Conservation (phyloP, 2,888 invertebrate species). For the Chrysolina haemoptera region DNA sequence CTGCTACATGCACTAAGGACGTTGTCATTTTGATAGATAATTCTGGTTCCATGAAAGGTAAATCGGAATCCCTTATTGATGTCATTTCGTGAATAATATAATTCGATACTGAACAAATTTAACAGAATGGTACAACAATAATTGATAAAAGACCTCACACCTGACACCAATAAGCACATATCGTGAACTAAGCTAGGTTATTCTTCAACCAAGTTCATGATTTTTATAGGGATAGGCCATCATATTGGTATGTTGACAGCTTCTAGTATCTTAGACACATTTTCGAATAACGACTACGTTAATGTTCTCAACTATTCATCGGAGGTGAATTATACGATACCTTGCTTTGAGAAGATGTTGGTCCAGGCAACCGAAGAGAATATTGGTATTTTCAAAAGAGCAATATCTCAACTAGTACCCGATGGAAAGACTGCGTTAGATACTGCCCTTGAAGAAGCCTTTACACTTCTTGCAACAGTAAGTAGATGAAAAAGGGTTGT, state of each 20-base stretch:
- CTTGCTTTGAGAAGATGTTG: conserved; percentile 87
- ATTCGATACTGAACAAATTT: no score
- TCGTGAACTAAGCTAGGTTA: no score
- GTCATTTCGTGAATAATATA: neutral
- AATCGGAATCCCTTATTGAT: neutral
- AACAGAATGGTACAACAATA: no score
- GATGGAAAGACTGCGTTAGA: conserved; percentile 89
- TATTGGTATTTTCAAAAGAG: conserved; percentile 80
- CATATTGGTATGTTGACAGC: conserved; percentile 90
- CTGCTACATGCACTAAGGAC: conserved; percentile 98
- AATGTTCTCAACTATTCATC: conserved; percentile 90
- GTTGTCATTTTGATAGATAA: conserved; percentile 95
- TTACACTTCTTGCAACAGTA: conserved; percentile 84
- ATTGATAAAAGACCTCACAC: neutral
- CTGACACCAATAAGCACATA: neutral
- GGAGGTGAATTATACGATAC: conserved; percentile 80
- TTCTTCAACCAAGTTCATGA: neutral
- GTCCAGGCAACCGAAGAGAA: conserved; percentile 94
- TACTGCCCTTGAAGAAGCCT: conserved; percentile 86
- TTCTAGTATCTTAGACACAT: conserved; percentile 89
- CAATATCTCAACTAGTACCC: conserved; percentile 78
- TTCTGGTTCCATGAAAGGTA: conserved; percentile 97
- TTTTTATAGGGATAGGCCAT: conserved; percentile 68
- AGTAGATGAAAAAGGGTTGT: conserved; percentile 56
- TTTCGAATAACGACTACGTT: conserved; percentile 98